Conservation (phyloP, 2,797 vertebrate species). For the Malacoraja senta region DNA sequence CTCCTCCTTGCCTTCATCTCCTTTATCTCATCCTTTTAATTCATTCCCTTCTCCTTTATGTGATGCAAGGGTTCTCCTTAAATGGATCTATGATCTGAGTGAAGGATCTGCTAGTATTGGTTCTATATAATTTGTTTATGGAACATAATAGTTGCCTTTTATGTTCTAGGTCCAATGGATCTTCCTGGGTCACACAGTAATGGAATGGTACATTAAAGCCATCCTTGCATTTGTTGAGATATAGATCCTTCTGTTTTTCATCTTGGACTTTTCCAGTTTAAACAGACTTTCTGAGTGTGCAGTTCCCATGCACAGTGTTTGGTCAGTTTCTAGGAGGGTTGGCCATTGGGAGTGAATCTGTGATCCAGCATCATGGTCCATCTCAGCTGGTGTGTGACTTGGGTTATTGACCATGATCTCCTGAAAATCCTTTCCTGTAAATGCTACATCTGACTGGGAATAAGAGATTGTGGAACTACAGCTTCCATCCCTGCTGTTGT, state of each 20-base stretch:
- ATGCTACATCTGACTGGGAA: too few relatives aligned
- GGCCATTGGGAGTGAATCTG: not conserved
- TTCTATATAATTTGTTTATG: not conserved
- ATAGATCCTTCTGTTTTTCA: conserved; percentile 18
- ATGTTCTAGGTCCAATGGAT: conserved; percentile 61
- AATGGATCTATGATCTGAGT: not conserved
- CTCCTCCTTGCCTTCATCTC: too few relatives aligned
- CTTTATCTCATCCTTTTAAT: not conserved
- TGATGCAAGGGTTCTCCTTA: not conserved
- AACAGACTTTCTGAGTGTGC: not conserved
- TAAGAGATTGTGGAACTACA: too few relatives aligned
- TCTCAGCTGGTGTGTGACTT: not conserved
- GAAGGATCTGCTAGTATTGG: not conserved
- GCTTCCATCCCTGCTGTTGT: too few relatives aligned
- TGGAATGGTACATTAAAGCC: conserved; percentile 49
- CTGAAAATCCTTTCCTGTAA: too few relatives aligned
- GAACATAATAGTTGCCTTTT: conserved; percentile 15
- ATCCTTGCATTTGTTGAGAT: not conserved
- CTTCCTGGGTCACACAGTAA: conserved; percentile 61
- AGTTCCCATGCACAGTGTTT: not conserved
- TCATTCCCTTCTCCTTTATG: not conserved
- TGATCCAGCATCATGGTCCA: not conserved
- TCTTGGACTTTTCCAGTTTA: not conserved
- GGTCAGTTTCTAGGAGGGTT: not conserved
- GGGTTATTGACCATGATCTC: too few relatives aligned